phyloP scores from a whole-genome alignment of 1,140 invertebrate species.

The Drosophila parvula region DNA sequence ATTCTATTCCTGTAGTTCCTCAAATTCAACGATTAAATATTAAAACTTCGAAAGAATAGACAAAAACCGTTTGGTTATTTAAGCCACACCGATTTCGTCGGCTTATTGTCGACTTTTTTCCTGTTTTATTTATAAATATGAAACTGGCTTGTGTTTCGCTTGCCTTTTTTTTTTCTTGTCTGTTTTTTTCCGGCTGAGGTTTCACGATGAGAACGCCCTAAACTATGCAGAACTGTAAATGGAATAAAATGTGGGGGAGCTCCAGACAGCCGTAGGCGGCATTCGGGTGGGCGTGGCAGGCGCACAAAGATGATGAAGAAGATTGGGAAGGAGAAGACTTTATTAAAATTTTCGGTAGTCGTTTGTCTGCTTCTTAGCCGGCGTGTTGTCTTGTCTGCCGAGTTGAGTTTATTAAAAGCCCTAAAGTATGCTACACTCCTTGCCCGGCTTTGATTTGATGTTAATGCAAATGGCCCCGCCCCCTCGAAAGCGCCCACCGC shows the following conservation, averaged over 20 bases:
- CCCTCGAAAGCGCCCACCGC: neutral
- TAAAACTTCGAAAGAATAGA: neutral
- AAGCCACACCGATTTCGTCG: neutral
- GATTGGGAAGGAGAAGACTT: slow-evolving; percentile 16
- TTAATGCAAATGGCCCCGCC: slow-evolving; percentile 66
- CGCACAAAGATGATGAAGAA: neutral
- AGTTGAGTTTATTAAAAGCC: slow-evolving; percentile 67
- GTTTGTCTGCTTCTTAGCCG: slow-evolving; percentile 33
- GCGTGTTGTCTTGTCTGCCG: slow-evolving; percentile 30
- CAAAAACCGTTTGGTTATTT: neutral
- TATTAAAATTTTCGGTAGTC: slow-evolving; percentile 68
- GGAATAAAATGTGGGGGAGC: slow-evolving; percentile 25
- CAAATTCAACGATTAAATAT: neutral
- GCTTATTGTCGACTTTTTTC: neutral
- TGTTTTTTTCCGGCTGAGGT: neutral
- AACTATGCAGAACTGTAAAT: slow-evolving; percentile 63
- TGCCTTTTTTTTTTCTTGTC: neutral
- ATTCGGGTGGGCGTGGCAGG: slow-evolving; percentile 12
- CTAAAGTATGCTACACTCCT: slow-evolving; percentile 32
- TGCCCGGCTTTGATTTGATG: slow-evolving; percentile 70
- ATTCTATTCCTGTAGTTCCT: too few relatives aligned
- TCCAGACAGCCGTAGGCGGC: slow-evolving; percentile 35
- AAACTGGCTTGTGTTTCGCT: slow-evolving; percentile 17
- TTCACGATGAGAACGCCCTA: slow-evolving; percentile 21
- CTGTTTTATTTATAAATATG: slow-evolving; percentile 22